Evolutionary conservation across 1,140 invertebrate species (phyloP).

Genomic region (Diachasmimorpha longicaudata): DNA sequence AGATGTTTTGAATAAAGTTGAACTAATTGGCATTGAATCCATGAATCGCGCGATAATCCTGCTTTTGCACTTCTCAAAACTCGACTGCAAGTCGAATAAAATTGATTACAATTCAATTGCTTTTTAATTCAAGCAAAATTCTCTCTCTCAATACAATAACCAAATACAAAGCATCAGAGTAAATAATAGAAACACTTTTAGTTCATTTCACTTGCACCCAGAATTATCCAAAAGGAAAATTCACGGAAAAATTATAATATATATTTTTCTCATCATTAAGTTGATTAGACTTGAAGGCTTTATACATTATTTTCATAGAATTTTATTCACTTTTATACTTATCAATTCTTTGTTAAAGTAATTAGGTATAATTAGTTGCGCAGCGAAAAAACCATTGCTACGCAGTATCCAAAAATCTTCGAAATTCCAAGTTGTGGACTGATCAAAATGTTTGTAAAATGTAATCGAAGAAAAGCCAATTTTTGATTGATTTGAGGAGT

Average conservation of each 20-base stretch:
- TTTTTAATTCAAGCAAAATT: constrained; percentile 17
- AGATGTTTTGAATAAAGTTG: too few relatives aligned
- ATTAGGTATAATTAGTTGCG: neutral
- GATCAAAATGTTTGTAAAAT: neutral
- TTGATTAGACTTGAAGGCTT: constrained; percentile 22
- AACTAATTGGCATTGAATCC: too few relatives aligned
- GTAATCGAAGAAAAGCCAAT: neutral
- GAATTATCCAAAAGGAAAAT: neutral
- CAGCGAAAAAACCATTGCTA: neutral
- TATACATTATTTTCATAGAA: constrained; percentile 28
- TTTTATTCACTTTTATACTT: constrained; percentile 19
- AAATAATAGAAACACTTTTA: constrained; percentile 14
- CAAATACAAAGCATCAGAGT: constrained; percentile 10
- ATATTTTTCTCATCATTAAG: neutral
- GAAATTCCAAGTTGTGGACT: neutral
- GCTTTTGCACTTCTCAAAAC: too few relatives aligned
- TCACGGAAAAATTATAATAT: neutral
- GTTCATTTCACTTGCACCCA: constrained; percentile 5
- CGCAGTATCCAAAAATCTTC: neutral
- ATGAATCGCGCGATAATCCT: too few relatives aligned
- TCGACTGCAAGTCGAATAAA: neutral
- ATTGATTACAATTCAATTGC: constrained; percentile 3
- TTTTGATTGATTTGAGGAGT: too few relatives aligned
- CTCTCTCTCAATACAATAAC: neutral
- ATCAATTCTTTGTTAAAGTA: neutral